These are phyloP conservation scores for Argyresthia goedartella DNA, from an alignment of 2,888 invertebrate species.

Conservation along the genomic window DNA sequence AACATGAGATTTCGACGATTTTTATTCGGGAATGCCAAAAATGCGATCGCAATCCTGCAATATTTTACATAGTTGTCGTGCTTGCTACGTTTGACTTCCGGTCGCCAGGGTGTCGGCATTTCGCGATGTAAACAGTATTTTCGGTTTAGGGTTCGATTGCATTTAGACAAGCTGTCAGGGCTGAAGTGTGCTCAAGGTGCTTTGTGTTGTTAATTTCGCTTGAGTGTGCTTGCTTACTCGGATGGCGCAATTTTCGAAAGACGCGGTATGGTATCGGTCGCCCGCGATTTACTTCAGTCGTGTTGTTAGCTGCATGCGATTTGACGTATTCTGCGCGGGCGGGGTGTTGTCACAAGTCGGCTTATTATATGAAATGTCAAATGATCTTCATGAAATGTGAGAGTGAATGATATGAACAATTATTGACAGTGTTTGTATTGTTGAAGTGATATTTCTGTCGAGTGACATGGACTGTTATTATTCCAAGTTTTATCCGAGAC, in stretches of 20 bases:
- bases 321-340: constrained; percentile 70
- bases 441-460: constrained; percentile 50
- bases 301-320: constrained; percentile 70
- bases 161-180: constrained; percentile 57
- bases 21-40: constrained; percentile 79
- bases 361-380: constrained; percentile 68
- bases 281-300: constrained; percentile 72
- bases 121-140: constrained; percentile 70
- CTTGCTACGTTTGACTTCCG: constrained; percentile 75
- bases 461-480: constrained; percentile 70
- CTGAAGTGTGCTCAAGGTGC: constrained; percentile 67
- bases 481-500: constrained; percentile 67
- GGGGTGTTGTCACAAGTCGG: constrained; percentile 67
- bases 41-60: constrained; percentile 82
- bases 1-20: constrained; percentile 71
- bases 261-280: constrained; percentile 71
- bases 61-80: constrained; percentile 85
- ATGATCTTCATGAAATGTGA: constrained; percentile 58
- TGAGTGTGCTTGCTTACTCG: constrained; percentile 67
- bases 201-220: constrained; percentile 68
- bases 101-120: constrained; percentile 67
- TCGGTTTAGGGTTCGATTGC: constrained; percentile 56
- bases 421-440: constrained; percentile 54
- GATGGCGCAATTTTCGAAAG: constrained; percentile 74
- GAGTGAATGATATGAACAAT: constrained; percentile 61